These are phyloP conservation scores for Origma solitaria DNA, from an alignment of 2,113 vertebrate species.

Conservation along the genomic window DNA sequence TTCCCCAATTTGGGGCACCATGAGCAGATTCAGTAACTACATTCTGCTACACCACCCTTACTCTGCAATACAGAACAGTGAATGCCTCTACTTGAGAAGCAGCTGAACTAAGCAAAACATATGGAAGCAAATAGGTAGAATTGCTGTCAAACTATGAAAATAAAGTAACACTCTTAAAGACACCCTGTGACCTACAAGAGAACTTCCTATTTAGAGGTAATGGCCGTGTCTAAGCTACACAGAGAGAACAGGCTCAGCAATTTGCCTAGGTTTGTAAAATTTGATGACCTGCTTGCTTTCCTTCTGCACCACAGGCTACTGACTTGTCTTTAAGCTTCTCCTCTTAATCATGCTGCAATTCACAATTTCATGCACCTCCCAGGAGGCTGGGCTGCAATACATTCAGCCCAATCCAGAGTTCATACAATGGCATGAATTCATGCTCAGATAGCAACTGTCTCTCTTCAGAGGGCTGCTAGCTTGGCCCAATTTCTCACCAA, in stretches of 20 bases:
- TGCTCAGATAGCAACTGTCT: rapidly evolving
- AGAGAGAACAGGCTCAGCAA: background rate
- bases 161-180: background rate
- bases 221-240: background rate
- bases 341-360: background rate
- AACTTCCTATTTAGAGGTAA: background rate
- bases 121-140: background rate
- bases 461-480: background rate
- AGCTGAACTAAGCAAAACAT: background rate
- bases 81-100: background rate
- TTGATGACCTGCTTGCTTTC: background rate
- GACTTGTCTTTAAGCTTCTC: background rate
- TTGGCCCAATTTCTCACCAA: background rate
- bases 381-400: background rate
- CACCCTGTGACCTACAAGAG: background rate
- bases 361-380: background rate
- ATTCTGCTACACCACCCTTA: background rate
- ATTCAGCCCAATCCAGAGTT: background rate
- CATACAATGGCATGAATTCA: background rate
- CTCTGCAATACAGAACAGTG: background rate
- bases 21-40: background rate
- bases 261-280: background rate
- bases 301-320: background rate
- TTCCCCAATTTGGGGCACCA: background rate
- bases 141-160: background rate